Conservation (phyloP, 2,888 invertebrate species). For the Julus scandinavius region DNA sequence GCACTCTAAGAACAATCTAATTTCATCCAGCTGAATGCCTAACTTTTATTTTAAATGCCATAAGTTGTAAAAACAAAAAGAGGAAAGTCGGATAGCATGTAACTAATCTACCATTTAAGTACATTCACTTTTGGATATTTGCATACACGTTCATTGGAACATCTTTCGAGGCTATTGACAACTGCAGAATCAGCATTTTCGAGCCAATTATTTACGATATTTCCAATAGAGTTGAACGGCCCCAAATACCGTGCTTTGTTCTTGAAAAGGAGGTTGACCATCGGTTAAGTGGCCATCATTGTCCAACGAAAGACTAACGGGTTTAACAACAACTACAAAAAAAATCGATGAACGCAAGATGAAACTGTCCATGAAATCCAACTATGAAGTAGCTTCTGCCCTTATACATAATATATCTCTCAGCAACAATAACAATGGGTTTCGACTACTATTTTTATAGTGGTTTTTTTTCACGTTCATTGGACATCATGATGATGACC, state of each 20-base stretch:
- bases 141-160: too few species aligned
- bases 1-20: constrained; percentile 31
- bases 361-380: not conserved
- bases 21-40: not conserved
- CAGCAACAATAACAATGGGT: constrained; percentile 20
- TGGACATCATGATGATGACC: constrained; percentile 6
- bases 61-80: not conserved
- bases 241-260: not conserved
- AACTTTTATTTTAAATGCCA: not conserved
- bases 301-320: constrained; percentile 6
- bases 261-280: not conserved
- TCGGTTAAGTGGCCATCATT: constrained; percentile 13
- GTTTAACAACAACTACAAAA: constrained; percentile 7
- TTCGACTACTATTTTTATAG: not conserved
- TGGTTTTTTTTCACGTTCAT: not conserved
- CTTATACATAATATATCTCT: constrained; percentile 15
- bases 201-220: too few species aligned
- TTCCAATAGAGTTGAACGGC: not conserved
- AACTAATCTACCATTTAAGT: not conserved
- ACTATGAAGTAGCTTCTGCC: not conserved
- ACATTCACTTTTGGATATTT: not conserved
- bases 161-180: not conserved
- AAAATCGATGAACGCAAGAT: constrained; percentile 6
- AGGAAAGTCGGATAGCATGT: not conserved
- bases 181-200: too few species aligned